Percentiles rank a stretch among this genome's conserved stretches.
Conservation (phyloP, 2,113 vertebrate species). For the Proteles cristata region DNA sequence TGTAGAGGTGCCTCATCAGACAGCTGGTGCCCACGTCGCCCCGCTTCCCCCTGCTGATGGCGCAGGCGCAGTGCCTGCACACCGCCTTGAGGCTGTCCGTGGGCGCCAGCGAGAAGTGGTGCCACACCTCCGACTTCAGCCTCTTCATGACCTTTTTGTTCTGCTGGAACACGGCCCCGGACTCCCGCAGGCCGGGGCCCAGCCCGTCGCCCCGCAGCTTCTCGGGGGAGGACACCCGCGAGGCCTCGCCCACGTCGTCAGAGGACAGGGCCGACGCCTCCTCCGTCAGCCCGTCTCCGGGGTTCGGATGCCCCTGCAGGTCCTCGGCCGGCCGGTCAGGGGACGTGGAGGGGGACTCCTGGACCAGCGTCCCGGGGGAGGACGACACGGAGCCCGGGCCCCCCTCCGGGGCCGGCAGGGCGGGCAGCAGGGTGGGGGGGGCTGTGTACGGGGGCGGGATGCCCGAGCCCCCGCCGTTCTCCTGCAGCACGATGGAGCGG, state of each 20-base stretch:
- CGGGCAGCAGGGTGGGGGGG: conserved; percentile 92
- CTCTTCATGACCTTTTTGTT: conserved; percentile 96
- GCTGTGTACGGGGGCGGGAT: conserved; percentile 93
- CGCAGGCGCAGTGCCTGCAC: conserved; percentile 94
- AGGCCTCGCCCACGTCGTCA: conserved; percentile 87
- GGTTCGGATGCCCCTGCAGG: conserved; percentile 79
- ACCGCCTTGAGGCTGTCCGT: conserved; percentile 95
- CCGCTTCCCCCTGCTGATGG: conserved; percentile 95
- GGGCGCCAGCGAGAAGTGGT: conserved; percentile 94
- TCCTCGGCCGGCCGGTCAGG: conserved; percentile 88
- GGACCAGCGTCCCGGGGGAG: conserved; percentile 91
- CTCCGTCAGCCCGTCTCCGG: conserved; percentile 86
- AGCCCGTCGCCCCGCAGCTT: conserved; percentile 85
- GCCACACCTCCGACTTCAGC: conserved; percentile 97
- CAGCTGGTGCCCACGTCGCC: conserved; percentile 97
- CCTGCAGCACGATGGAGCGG: conserved; percentile 96
- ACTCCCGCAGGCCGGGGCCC: conserved; percentile 78
- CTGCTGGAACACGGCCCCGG: conserved; percentile 92
- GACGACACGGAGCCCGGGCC: conserved; percentile 86
- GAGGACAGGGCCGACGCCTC: conserved; percentile 81
- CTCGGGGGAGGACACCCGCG: conserved; percentile 87
- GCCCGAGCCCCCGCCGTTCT: conserved; percentile 92
- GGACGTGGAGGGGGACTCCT: conserved; percentile 85
- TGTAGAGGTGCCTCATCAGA: conserved; percentile 95
- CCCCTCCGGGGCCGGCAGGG: conserved; percentile 87